phyloP scores from a whole-genome alignment of 2,113 vertebrate genomes.

The Indri indri region DNA sequence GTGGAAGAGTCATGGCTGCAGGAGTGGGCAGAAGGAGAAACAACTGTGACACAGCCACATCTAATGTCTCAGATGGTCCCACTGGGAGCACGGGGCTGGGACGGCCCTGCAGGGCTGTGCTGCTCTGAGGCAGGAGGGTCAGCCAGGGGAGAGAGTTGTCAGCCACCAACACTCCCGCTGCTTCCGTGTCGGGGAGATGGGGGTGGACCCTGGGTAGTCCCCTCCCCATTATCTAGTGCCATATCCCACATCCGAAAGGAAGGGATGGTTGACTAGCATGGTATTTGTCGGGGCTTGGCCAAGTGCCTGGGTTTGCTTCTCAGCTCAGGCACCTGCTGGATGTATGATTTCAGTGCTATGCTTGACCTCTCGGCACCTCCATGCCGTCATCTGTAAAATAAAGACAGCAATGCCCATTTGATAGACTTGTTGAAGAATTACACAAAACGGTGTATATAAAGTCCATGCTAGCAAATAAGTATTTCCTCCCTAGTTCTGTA shows the following conservation, averaged over 20 bases:
- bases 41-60: rapidly evolving
- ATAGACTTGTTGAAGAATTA: not conserved
- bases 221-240: not conserved
- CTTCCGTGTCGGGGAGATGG: not conserved
- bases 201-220: too few species aligned
- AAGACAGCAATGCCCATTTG: not conserved
- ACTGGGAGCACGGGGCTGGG: not conserved
- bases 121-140: not conserved
- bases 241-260: not conserved
- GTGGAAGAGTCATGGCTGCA: not conserved
- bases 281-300: not conserved
- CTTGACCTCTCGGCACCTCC: not conserved
- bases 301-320: not conserved
- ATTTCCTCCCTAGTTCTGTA: not conserved
- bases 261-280: not conserved
- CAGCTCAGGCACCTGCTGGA: not conserved
- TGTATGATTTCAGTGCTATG: not conserved
- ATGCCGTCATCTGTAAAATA: not conserved
- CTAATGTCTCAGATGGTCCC: rapidly evolving
- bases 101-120: not conserved
- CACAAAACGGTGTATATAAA: not conserved
- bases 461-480: not conserved
- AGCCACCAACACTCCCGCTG: not conserved
- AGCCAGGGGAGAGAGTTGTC: not conserved
- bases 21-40: not conserved